phyloP scores from a whole-genome alignment of 2,888 invertebrate species.

The Biston betularia region DNA sequence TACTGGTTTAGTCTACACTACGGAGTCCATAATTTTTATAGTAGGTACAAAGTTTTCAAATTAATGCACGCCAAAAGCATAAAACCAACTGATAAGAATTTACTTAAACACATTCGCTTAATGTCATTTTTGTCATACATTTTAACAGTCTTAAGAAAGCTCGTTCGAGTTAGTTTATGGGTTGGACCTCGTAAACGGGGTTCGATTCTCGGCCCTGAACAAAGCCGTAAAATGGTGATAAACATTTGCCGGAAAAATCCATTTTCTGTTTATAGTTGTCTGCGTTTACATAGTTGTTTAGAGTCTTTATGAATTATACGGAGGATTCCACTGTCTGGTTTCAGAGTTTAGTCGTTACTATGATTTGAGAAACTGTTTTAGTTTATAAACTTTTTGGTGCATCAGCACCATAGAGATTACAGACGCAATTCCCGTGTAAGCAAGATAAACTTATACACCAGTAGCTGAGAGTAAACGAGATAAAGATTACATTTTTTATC shows the following conservation, averaged over 20 bases:
- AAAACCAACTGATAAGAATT: conserved; percentile 39
- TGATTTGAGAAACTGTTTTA: too few species aligned
- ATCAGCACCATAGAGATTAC: too few species aligned
- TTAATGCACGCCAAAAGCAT: conserved; percentile 19
- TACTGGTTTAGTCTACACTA: not conserved
- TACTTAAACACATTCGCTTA: conserved; percentile 50
- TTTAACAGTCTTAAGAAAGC: conserved; percentile 64
- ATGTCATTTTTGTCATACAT: conserved; percentile 60
- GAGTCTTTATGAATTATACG: conserved; percentile 39
- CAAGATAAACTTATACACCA: too few species aligned
- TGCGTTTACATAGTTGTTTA: conserved; percentile 54
- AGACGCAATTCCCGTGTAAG: too few species aligned
- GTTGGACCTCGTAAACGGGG: conserved; percentile 68
- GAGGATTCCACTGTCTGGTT: conserved; percentile 30
- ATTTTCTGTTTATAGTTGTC: conserved; percentile 60
- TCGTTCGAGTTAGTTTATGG: conserved; percentile 68
- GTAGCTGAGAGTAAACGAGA: too few species aligned
- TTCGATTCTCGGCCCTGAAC: conserved; percentile 68
- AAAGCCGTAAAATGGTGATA: conserved; percentile 69
- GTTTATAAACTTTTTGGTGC: too few species aligned
- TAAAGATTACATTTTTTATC: too few species aligned
- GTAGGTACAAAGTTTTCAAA: conserved; percentile 9
- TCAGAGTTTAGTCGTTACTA: not conserved
- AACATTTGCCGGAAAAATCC: conserved; percentile 63
- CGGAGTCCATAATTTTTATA: not conserved